These are phyloP conservation scores for Poecilia wingei DNA, from an alignment of 2,797 vertebrate species.

Conservation along the genomic window DNA sequence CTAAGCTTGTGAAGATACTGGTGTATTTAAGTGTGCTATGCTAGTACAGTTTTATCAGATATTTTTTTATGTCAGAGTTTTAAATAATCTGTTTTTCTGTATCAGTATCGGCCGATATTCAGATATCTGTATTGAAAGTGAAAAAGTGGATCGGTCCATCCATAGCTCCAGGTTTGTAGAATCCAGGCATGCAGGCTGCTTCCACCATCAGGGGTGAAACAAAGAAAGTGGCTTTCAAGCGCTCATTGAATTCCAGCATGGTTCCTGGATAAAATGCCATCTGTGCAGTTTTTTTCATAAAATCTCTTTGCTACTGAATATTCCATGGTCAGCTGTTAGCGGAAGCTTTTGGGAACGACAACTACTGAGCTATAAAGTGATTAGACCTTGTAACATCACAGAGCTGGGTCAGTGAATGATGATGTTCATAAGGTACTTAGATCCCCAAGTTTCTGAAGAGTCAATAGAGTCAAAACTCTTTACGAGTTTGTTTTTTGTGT, in stretches of 20 bases:
- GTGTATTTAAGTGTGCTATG: too few relatives aligned
- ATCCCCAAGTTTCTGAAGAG: neutral
- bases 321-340: neutral
- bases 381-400: neutral
- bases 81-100: too few relatives aligned
- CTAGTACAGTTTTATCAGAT: too few relatives aligned
- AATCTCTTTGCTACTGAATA: neutral
- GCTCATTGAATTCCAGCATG: neutral
- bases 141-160: neutral
- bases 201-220: neutral
- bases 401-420: neutral
- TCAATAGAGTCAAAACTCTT: neutral
- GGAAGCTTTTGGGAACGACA: neutral
- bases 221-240: neutral
- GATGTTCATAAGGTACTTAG: neutral
- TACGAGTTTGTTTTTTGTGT: too few relatives aligned
- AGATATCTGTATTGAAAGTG: too few relatives aligned
- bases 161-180: neutral
- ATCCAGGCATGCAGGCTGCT: neutral
- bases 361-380: neutral
- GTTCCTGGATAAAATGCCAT: neutral
- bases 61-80: too few relatives aligned
- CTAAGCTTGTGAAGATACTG: too few relatives aligned
- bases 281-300: neutral
- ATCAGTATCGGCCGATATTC: too few relatives aligned